A percentile compares a stretch with the other conserved stretches of the same genome.
Evolutionary conservation across 2,888 invertebrate genomes (phyloP).

Genomic region (Isotomurus palustris): DNA sequence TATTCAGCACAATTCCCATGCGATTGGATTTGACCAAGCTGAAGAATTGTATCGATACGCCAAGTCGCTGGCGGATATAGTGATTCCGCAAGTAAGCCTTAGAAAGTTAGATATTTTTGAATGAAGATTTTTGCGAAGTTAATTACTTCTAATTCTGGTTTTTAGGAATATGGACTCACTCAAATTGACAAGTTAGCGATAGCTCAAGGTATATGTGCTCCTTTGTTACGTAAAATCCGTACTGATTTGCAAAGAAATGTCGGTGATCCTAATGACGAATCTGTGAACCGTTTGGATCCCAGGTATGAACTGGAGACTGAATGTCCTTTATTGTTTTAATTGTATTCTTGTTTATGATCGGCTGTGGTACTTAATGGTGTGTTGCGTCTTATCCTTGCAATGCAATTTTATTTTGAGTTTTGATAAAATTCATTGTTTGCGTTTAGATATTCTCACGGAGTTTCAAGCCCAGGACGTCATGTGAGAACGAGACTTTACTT

Average conservation of each 20-base stretch:
- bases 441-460: constrained; percentile 87
- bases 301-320: constrained; percentile 55
- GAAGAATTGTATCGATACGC: constrained; percentile 92
- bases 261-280: constrained; percentile 83
- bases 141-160: constrained; percentile 9
- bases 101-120: too few species aligned
- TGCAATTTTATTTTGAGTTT: neutral
- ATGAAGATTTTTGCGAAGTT: too few species aligned
- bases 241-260: constrained; percentile 92
- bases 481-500: constrained; percentile 98
- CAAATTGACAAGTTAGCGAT: constrained; percentile 93
- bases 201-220: constrained; percentile 95
- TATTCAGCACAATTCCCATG: constrained; percentile 94
- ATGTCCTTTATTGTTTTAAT: too few species aligned
- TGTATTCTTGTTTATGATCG: constrained; percentile 9
- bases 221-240: constrained; percentile 87
- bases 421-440: constrained; percentile 6
- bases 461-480: constrained; percentile 95
- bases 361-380: neutral
- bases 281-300: constrained; percentile 92
- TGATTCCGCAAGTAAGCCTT: constrained; percentile 81
- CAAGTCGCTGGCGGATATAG: constrained; percentile 95
- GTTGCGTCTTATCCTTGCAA: neutral
- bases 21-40: constrained; percentile 84
- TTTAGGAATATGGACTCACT: constrained; percentile 90